Evolutionary conservation across 2,888 invertebrate species (phyloP).

Genomic region (Allygus modestus): DNA sequence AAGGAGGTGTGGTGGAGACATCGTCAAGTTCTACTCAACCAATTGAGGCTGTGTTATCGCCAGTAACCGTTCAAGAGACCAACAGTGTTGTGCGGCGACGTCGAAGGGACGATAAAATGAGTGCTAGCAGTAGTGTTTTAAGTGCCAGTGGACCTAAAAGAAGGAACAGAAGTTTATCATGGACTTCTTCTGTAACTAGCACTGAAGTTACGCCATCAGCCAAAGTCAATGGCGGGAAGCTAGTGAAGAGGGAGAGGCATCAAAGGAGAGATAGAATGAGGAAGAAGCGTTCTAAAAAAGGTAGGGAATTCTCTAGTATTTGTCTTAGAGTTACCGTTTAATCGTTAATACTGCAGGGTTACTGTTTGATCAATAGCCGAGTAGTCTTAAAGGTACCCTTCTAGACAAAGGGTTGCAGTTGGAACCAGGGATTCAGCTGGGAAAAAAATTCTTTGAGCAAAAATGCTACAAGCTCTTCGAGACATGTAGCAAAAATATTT

Average conservation of each 20-base stretch:
- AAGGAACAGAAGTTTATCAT: constrained; percentile 61
- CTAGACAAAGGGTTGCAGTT: too few species aligned
- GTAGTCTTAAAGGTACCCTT: too few species aligned
- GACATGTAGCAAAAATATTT: too few species aligned
- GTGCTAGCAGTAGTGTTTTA: constrained; percentile 48
- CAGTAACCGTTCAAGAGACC: constrained; percentile 45
- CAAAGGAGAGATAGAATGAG: constrained; percentile 50
- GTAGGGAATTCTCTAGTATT: background rate
- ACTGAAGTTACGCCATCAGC: constrained; percentile 36
- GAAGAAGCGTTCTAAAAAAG: constrained; percentile 56
- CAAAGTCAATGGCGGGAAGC: constrained; percentile 59
- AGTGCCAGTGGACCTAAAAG: constrained; percentile 54
- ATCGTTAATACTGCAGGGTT: too few species aligned
- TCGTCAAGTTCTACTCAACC: background rate
- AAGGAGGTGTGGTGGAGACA: background rate
- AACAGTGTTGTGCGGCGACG: constrained; percentile 57
- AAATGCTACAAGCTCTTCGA: too few species aligned
- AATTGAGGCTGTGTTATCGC: constrained; percentile 13
- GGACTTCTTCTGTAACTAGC: constrained; percentile 57
- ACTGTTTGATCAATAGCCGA: too few species aligned
- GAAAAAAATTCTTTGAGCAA: too few species aligned
- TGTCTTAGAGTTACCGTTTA: background rate
- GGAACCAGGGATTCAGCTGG: too few species aligned
- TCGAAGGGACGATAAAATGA: constrained; percentile 49
- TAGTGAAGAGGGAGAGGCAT: constrained; percentile 52